Percentiles rank a stretch among this genome's conserved stretches.
Evolutionary conservation across 2,888 invertebrate species (phyloP).

Genomic region (Troglohyphantes excavatus): DNA sequence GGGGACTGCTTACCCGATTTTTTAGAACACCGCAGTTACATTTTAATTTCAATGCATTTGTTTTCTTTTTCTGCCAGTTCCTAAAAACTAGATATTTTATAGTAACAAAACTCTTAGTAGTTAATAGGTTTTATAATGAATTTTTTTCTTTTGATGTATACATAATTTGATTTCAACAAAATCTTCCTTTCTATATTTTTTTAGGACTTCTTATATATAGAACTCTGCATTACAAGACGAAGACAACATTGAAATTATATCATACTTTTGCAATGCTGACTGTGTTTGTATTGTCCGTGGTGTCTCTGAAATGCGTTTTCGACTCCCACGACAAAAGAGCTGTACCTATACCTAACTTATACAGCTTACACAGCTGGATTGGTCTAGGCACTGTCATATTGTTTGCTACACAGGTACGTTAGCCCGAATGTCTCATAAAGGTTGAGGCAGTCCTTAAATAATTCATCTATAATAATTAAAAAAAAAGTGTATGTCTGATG

Average conservation of each 20-base stretch:
- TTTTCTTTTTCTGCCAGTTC: too few species aligned
- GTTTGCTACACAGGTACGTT: constrained; percentile 88
- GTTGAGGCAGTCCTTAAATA: too few species aligned
- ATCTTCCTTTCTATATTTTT: not conserved
- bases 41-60: too few species aligned
- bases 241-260: constrained; percentile 88
- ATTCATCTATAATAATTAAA: too few species aligned
- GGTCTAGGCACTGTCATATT: constrained; percentile 88
- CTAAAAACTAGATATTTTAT: too few species aligned
- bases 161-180: not conserved
- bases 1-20: too few species aligned
- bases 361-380: constrained; percentile 91
- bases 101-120: too few species aligned
- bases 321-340: constrained; percentile 88
- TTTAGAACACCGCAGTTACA: too few species aligned
- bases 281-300: constrained; percentile 87
- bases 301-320: constrained; percentile 90
- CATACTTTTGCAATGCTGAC: constrained; percentile 88
- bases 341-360: constrained; percentile 87
- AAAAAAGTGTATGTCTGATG: too few species aligned
- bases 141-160: too few species aligned
- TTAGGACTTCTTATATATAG: constrained; percentile 91
- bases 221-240: constrained; percentile 88
- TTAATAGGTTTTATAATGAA: too few species aligned
- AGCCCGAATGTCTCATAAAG: too few species aligned